phyloP scores from a whole-genome alignment of 2,888 invertebrate species.

The Tromatobia lineatoria region DNA sequence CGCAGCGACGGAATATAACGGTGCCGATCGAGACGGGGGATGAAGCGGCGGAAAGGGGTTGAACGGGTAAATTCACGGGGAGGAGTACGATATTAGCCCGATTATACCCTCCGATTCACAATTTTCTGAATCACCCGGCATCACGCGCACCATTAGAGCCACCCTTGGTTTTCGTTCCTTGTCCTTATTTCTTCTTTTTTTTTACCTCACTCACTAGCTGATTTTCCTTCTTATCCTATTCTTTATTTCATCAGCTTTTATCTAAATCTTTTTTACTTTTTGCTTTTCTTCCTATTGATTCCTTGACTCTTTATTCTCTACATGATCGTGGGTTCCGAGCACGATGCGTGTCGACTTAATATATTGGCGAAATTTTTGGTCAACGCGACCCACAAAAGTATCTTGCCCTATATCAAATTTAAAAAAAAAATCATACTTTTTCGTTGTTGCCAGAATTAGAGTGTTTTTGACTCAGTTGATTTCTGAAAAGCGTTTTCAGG shows the following conservation, averaged over 20 bases:
- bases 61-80: conserved; percentile 63
- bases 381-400: too few species aligned
- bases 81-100: conserved; percentile 78
- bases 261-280: background rate
- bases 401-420: too few species aligned
- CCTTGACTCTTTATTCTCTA: conserved; percentile 10
- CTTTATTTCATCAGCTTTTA: background rate
- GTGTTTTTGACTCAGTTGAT: too few species aligned
- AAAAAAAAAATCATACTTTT: too few species aligned
- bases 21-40: conserved; percentile 29
- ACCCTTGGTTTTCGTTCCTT: conserved; percentile 28
- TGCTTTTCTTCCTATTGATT: background rate
- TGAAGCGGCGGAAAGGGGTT: conserved; percentile 47
- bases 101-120: conserved; percentile 79
- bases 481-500: too few species aligned
- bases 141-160: conserved; percentile 73
- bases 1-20: conserved; percentile 28
- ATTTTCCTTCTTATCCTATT: conserved; percentile 12
- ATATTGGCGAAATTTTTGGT: too few species aligned
- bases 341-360: too few species aligned
- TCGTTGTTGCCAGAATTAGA: too few species aligned
- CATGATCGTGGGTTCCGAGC: background rate
- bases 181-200: conserved; percentile 57
- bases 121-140: conserved; percentile 80
- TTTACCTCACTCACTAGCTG: conserved; percentile 68